phyloP scores from a whole-genome alignment of 2,113 vertebrate genomes.

The Rattus norvegicus region GRCr8 NC_086023.1:153521001-153521500 shows the following conservation, averaged over 20 bases:
- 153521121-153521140: not conserved
- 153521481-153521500: not conserved
- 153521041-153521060: slow-evolving; percentile 84
- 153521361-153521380: not conserved
- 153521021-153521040: slow-evolving; percentile 85
- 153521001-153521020: slow-evolving; percentile 85
- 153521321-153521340: not conserved
- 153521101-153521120: not conserved
- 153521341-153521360: not conserved
- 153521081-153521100: not conserved
- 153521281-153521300: not conserved
- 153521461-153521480: not conserved
- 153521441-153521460: not conserved
- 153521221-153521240: not conserved
- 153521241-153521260: not conserved
- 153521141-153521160: not conserved
- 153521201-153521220: not conserved
- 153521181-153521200: not conserved
- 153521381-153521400: not conserved
- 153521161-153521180: not conserved
- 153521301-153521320: not conserved
- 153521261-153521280: not conserved
- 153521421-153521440: not conserved
- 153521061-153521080: not conserved
- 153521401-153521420: not conserved